Percentiles rank a stretch among this genome's conserved stretches.
Conservation (phyloP, 2,888 invertebrate genomes). For the Lasius platythorax region DNA sequence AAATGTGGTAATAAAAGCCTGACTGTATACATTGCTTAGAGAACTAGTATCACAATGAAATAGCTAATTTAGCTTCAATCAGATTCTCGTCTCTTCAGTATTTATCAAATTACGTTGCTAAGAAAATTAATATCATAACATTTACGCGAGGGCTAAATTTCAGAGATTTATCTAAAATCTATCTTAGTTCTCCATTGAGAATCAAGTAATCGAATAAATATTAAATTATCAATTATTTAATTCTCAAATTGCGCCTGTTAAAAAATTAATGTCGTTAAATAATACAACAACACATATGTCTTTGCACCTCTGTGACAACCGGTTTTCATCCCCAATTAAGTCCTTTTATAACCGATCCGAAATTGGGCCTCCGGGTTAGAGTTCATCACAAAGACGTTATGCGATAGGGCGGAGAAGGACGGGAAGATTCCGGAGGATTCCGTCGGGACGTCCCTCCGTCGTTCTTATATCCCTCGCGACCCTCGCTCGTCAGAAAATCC, state of each 20-base stretch:
- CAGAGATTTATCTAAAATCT: neutral
- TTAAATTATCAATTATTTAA: neutral
- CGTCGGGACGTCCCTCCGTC: slow-evolving; percentile 15
- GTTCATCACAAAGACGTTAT: slow-evolving; percentile 10
- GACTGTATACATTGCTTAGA: neutral
- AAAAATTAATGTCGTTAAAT: no score
- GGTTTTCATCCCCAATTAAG: slow-evolving; percentile 7
- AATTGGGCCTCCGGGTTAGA: neutral
- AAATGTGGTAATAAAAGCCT: neutral
- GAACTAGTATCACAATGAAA: neutral
- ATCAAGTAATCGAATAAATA: neutral
- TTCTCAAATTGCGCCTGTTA: no score
- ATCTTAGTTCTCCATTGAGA: neutral
- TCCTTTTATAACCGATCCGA: neutral
- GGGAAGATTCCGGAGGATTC: slow-evolving; percentile 22
- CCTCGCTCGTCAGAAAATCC: slow-evolving; percentile 63
- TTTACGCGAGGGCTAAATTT: neutral
- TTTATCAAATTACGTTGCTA: neutral
- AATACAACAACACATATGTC: no score
- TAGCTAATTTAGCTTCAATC: neutral
- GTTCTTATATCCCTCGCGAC: slow-evolving; percentile 23
- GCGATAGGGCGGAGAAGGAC: neutral
- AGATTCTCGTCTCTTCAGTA: neutral
- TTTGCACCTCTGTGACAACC: neutral
- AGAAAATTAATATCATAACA: neutral